Evolutionary conservation across 2,888 invertebrate genomes (phyloP), one percentile per base, ranked within the genome.

Genomic region (Chrysina gloriosa): DNA sequence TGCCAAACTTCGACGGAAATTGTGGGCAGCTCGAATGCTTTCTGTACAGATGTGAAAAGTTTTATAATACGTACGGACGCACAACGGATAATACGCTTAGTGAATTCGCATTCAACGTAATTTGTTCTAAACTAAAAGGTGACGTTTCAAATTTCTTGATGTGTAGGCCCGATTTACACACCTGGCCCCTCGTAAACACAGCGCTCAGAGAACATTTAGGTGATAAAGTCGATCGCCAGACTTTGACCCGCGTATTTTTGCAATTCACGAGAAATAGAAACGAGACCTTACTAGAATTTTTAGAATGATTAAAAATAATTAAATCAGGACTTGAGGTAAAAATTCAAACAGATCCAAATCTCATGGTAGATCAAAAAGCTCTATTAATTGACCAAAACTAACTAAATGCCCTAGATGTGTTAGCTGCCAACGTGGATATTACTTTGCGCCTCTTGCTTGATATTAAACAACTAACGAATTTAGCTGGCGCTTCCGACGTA

Each of bases 271-370:
- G 34, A 56, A 36, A 4, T 2, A 27, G 21, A 31, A 56, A 56
- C 6, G 56, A 56, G 34, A 56, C 14, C 19, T 3, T 31, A 19
- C 14, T 56, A 56, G 34, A 56, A 29, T 56, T 56, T 16, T 5
- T 56, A 31, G 56, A 56, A 56, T 14, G 56, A 23, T 29, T 56
- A n/a, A 56, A 56, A 56, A 0, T 29, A 56, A n/a, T 23, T 7
- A 56, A 56, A 31, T 36, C 34, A 19, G 34, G 56, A 19, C 11
- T 23, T 36, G 36, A 36, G 7, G 48, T 48, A 48, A 48, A 48
- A 6, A 52, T 52, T 6, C 25, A 9, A 2, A 52, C 31, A 16
- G 52, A 52, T 11, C n/a, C 52, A 5, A 31, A 7, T 3, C 52
- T 52, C 9, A 27, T 29, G 16, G 19, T 11, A 6, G 29, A 6